Percentiles rank a stretch among this genome's conserved stretches.
These are phyloP conservation scores for Aphidius ervi DNA, from an alignment of 1,140 invertebrate species.

Conservation along the genomic window DNA sequence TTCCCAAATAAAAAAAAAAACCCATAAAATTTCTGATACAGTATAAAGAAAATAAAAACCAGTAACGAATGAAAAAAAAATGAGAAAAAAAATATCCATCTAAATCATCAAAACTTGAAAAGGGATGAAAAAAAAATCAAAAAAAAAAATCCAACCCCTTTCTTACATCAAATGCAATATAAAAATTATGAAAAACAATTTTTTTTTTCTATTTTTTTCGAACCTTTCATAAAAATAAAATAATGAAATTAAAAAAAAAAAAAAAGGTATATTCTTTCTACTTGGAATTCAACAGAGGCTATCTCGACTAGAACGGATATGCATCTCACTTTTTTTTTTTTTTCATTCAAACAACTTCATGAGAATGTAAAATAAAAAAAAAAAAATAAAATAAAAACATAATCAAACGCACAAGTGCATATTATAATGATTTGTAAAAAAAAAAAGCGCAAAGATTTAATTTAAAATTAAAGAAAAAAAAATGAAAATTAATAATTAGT, in stretches of 20 bases:
- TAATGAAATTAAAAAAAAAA: not conserved
- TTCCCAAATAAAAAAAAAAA: not conserved
- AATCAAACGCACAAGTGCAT: too few species aligned
- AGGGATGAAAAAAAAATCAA: not conserved
- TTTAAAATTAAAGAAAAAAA: too few species aligned
- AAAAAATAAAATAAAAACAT: too few species aligned
- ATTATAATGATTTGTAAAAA: too few species aligned
- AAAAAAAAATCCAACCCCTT: not conserved
- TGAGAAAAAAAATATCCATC: not conserved
- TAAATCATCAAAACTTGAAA: not conserved
- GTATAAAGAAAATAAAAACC: too few species aligned
- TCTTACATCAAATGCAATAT: too few species aligned
- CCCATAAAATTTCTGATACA: too few species aligned
- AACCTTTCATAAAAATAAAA: not conserved
- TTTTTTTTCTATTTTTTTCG: not conserved
- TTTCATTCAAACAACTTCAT: not conserved
- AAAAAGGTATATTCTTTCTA: constrained; percentile 1
- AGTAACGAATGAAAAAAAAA: not conserved
- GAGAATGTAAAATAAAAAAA: not conserved
- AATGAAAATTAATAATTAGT: too few species aligned
- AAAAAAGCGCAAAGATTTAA: too few species aligned
- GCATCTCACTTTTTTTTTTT: not conserved
- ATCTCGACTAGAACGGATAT: constrained; percentile 4
- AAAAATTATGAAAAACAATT: not conserved
- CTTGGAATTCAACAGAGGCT: constrained; percentile 5